These are phyloP conservation scores for Alethe diademata DNA, from an alignment of 2,113 vertebrate species.

Conservation along the genomic window DNA sequence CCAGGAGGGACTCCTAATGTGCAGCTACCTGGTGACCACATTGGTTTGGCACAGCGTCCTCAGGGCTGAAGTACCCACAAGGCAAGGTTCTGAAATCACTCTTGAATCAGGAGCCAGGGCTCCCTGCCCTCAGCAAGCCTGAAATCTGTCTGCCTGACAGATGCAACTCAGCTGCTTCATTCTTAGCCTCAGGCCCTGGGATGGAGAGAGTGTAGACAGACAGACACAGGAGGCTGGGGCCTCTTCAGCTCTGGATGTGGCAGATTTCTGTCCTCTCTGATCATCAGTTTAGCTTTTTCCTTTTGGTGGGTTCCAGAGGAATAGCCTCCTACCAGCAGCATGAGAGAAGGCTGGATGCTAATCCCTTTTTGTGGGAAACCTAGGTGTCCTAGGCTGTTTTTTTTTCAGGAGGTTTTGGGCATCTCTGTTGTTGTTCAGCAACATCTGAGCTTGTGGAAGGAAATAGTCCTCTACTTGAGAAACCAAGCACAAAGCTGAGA, in stretches of 20 bases:
- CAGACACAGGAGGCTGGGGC: background rate
- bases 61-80: background rate
- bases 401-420: background rate
- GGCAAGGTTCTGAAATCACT: background rate
- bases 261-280: background rate
- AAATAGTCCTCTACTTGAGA: background rate
- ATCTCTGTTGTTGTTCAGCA: background rate
- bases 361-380: background rate
- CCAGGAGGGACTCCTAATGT: background rate
- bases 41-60: background rate
- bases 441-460: background rate
- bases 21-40: background rate
- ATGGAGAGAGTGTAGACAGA: background rate
- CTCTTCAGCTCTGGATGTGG: background rate
- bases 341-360: background rate
- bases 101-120: background rate
- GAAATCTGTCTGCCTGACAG: background rate
- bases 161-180: background rate
- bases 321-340: background rate
- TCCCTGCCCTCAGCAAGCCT: background rate
- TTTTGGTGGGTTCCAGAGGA: background rate
- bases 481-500: slow-evolving; percentile 1
- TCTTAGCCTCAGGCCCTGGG: background rate
- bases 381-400: background rate
- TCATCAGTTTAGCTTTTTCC: background rate